Evolutionary conservation across 2,797 vertebrate genomes (phyloP), one percentile per base, ranked within the genome.

Genomic region (Phrynocephalus forsythii): DNA sequence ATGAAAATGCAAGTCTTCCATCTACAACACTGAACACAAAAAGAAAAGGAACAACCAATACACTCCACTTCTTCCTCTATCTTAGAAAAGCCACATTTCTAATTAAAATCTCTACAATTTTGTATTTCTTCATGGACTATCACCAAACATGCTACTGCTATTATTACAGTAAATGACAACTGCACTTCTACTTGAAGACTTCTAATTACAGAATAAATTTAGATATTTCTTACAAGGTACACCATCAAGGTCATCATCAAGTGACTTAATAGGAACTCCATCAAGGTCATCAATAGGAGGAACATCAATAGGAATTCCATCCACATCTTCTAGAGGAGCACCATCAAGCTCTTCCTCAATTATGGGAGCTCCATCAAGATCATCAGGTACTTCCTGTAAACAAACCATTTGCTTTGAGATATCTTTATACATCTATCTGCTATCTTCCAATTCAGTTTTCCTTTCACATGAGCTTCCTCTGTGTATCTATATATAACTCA

Each of bases 171-270:
- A 76, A 33, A 80, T 30, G 48, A 28, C 28, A 50, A 60, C 52
- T 71, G 71, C 87, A 72, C 24, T 38, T 5, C 24, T 44, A 38
- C 16, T 82, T 0, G 22, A 66, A 33, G 82, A 85, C 13, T 84
- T 44, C 77, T 20, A 84, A 91, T 33, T 60, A 90, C 79, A n/a
- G 2, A 16, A 26, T 56, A 88, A 88, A 44, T 1, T 83, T 38
- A 89, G 90, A 80, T 0, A 68, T 3, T 89, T 84, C 99, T 91
- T 96, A 99, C 99, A 96, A 86, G 99, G 99, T 94, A 99, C 96
- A 87, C 99, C 99, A 94, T 99, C 99, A 30, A 99, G 97, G 94
- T 99, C 98, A 16, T 99, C 99, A 93, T 99, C 99, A 87, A 98
- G 93, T 0, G 96, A 95, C 91, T 98, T 99, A 93, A 99, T 99